These are phyloP conservation scores for Xylota sylvarum DNA, from an alignment of 2,888 invertebrate species.

Conservation along the genomic window DNA sequence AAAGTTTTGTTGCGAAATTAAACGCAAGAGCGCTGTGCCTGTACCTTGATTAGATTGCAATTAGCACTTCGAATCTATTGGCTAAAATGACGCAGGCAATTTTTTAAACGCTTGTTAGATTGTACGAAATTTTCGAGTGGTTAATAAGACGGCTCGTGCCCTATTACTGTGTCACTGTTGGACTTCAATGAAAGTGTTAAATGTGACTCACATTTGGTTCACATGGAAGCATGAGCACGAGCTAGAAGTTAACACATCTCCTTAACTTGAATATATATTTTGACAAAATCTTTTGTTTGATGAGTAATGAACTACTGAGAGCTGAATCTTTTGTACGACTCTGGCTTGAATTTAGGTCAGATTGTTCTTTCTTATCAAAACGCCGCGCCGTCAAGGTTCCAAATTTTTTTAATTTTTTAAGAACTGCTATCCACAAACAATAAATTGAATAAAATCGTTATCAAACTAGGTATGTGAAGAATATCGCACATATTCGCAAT, in stretches of 20 bases:
- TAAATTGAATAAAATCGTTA: too few species aligned
- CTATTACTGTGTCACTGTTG: conserved; percentile 1
- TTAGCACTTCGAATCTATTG: too few species aligned
- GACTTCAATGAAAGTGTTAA: conserved; percentile 14
- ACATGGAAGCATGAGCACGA: background rate
- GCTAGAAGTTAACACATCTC: conserved; percentile 5
- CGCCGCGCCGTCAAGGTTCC: too few species aligned
- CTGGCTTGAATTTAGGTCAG: too few species aligned
- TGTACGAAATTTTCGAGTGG: background rate
- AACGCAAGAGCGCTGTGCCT: background rate
- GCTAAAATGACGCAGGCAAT: background rate
- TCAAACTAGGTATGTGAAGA: too few species aligned
- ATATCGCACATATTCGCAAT: too few species aligned
- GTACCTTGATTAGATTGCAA: background rate
- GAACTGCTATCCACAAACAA: too few species aligned
- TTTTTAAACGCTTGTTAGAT: background rate
- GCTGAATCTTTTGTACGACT: background rate
- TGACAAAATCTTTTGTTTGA: background rate
- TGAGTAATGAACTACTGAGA: too few species aligned
- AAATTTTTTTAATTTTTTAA: too few species aligned
- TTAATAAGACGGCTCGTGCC: conserved; percentile 3
- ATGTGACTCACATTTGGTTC: conserved; percentile 15
- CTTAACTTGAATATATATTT: background rate
- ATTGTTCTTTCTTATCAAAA: too few species aligned
- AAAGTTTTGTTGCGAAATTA: conserved; percentile 5